Percentiles rank a stretch among this genome's conserved stretches.
These are phyloP conservation scores for Gymnopithys bicolor DNA, from an alignment of 2,797 vertebrate species.

Conservation along the genomic window DNA sequence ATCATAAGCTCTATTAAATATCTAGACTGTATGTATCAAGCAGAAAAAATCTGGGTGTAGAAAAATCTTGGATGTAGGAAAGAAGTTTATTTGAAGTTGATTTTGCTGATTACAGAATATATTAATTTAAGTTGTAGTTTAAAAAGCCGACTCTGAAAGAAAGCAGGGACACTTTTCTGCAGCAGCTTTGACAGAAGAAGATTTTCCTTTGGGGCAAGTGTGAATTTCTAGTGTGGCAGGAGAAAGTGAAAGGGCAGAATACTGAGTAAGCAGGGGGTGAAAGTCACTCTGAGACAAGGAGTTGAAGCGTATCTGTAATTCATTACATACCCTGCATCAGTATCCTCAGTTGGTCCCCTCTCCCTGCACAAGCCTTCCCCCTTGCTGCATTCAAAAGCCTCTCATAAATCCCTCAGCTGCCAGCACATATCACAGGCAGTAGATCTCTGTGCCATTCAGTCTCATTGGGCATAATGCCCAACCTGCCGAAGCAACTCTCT, in stretches of 20 bases:
- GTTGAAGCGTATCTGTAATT: neutral
- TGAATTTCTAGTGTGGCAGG: neutral
- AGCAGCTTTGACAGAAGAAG: neutral
- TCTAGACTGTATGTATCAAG: neutral
- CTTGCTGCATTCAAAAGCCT: neutral
- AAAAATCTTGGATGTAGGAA: neutral
- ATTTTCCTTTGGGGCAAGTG: neutral
- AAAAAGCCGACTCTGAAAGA: neutral
- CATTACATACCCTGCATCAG: neutral
- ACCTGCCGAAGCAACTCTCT: neutral
- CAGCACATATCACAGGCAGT: neutral
- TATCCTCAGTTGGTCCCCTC: neutral
- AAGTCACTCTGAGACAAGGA: neutral
- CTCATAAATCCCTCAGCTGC: neutral
- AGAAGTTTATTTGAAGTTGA: neutral
- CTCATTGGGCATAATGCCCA: neutral
- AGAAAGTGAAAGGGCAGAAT: neutral
- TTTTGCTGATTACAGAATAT: neutral
- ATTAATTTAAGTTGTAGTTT: neutral
- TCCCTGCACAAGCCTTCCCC: neutral
- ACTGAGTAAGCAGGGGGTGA: neutral
- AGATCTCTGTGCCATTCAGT: neutral
- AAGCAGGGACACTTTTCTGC: neutral
- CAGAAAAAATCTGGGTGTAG: neutral
- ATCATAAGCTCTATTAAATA: neutral